Evolutionary conservation across 2,797 vertebrate genomes (phyloP), one percentile per base, ranked within the genome.

Genomic region (Pseudotriccus pelzelni): DNA sequence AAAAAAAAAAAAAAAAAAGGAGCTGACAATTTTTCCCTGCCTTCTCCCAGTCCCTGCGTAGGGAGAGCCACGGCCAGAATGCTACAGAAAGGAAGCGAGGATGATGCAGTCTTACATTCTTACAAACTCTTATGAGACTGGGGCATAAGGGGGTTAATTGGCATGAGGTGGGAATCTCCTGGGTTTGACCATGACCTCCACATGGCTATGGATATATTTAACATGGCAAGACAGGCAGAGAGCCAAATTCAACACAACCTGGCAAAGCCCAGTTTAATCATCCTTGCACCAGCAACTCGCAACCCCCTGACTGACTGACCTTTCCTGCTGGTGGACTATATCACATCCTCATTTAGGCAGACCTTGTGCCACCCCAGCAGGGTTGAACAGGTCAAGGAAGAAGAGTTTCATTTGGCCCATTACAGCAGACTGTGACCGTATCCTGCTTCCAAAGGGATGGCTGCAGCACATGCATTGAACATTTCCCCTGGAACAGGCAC

Each of bases 251-350:
- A 62, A 12, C 68, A 47, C 18, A 68, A 5, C 28, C 23, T 89
- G 82, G 46, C 86, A 87, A 84, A 90, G 78, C 64, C 62, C 58
- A 7, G 2, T 36, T 89, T 47, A 85, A 89, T 36, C 37, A 72
- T 13, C 0, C 0, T 4, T 27, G 44, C 43, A 10, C 14, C 50
- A 27, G 53, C 4, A 3, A 34, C 0, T 2, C 69, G 77, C 59
- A 88, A 41, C 7, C 67, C 70, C 32, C 41, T 36, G 68, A 53
- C 4, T 62, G 67, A 77, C 3, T 49, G 70, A 60, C 41, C 53
- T 64, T 21, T 47, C 37, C 47, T 66, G 37, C 41, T 60, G 37
- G 22, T 0, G 5, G 58, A 23, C 36, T 60, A 46, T 24, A 47
- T 80, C 81, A 34, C 5, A 2, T 10, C 60, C 63, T 80, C 64